A percentile compares a stretch with the other conserved stretches of the same genome.
Conservation (phyloP, 2,113 vertebrate species). For the Gadus chalcogrammus region DNA sequence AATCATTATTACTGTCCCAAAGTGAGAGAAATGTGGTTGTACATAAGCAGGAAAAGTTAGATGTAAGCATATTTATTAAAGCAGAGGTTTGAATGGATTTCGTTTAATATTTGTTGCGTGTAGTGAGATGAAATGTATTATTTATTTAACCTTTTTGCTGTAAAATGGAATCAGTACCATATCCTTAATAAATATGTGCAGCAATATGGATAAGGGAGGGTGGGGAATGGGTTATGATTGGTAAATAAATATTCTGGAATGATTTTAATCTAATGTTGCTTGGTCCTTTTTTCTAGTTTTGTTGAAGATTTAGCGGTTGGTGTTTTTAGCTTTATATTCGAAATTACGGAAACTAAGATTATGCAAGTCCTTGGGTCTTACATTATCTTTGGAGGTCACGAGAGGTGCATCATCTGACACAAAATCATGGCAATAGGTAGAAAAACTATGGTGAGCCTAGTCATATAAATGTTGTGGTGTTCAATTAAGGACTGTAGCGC, state of each 20-base stretch:
- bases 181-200: constrained; percentile 67
- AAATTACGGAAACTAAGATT: too few relatives aligned
- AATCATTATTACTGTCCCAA: constrained; percentile 64
- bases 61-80: constrained; percentile 73
- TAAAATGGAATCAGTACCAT: constrained; percentile 71
- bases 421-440: too few relatives aligned
- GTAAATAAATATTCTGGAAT: constrained; percentile 71
- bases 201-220: constrained; percentile 51
- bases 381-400: too few relatives aligned
- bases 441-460: too few relatives aligned
- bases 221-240: constrained; percentile 37
- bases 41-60: constrained; percentile 70
- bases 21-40: constrained; percentile 69
- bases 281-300: constrained; percentile 1
- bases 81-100: constrained; percentile 66
- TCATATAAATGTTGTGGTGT: too few relatives aligned
- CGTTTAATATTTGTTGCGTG: constrained; percentile 61
- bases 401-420: too few relatives aligned
- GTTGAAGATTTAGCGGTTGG: not conserved
- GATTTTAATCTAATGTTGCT: constrained; percentile 58
- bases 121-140: constrained; percentile 72
- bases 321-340: too few relatives aligned
- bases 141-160: constrained; percentile 72
- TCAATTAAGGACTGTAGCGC: too few relatives aligned
- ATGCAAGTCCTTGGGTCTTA: too few relatives aligned